These are phyloP conservation scores for Orchestia grillus DNA, from an alignment of 1,140 invertebrate species.

Conservation along the genomic window DNA sequence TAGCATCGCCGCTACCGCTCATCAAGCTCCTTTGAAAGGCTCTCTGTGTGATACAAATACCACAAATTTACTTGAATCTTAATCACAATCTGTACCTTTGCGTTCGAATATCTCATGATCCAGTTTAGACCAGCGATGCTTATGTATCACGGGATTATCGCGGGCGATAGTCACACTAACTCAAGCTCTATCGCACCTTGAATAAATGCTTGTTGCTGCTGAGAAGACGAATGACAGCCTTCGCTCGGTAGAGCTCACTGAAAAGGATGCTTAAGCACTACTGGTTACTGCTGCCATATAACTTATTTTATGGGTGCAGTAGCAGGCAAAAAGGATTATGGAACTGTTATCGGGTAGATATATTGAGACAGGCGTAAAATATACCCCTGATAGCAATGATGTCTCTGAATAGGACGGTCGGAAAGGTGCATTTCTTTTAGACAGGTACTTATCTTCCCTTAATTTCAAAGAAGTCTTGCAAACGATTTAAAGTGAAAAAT, in stretches of 20 bases:
- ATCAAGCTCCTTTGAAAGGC: slow-evolving; percentile 18
- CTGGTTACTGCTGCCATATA: slow-evolving; percentile 35
- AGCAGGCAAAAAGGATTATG: slow-evolving; percentile 54
- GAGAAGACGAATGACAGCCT: slow-evolving; percentile 48
- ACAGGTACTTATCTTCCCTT: slow-evolving; percentile 45
- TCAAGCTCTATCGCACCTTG: slow-evolving; percentile 13
- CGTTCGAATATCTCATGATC: slow-evolving; percentile 38
- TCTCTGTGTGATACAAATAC: neutral
- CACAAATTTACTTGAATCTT: slow-evolving; percentile 20
- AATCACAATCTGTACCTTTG: slow-evolving; percentile 14
- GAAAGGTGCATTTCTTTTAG: slow-evolving; percentile 29
- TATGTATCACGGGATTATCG: slow-evolving; percentile 42
- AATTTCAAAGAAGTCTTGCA: slow-evolving; percentile 10
- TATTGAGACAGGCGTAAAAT: slow-evolving; percentile 55
- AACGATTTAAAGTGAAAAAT: neutral
- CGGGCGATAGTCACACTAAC: slow-evolving; percentile 22
- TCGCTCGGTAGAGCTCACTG: neutral
- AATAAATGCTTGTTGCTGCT: slow-evolving; percentile 46
- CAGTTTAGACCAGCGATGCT: slow-evolving; percentile 36
- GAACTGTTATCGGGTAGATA: slow-evolving; percentile 53
- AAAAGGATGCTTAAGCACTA: slow-evolving; percentile 50
- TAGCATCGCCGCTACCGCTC: neutral
- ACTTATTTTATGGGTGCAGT: slow-evolving; percentile 48
- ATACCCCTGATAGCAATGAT: slow-evolving; percentile 50
- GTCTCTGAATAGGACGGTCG: slow-evolving; percentile 26